These are phyloP conservation scores for Machimus atricapillus DNA, from an alignment of 2,888 invertebrate species.

Conservation along the genomic window DNA sequence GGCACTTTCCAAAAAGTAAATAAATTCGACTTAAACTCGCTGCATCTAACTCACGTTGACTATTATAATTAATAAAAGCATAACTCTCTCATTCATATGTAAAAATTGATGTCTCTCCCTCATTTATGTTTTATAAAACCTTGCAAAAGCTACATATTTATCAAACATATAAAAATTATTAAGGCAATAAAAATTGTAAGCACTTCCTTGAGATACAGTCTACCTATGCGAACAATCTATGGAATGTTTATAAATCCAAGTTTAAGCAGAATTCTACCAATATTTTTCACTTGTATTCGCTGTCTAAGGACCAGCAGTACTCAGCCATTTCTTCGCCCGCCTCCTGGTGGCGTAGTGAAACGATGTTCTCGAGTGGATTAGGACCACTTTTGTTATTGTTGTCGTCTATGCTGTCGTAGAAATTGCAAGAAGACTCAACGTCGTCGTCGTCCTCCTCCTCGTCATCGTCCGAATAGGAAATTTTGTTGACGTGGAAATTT, in stretches of 20 bases:
- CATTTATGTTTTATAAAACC: neutral
- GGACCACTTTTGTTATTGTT: slow-evolving; percentile 20
- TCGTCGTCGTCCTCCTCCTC: slow-evolving; percentile 13
- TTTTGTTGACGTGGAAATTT: slow-evolving; percentile 48
- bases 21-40: neutral
- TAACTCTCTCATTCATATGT: neutral
- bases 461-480: slow-evolving; percentile 43
- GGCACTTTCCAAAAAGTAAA: neutral
- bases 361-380: slow-evolving; percentile 23
- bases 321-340: slow-evolving; percentile 50
- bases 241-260: neutral
- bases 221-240: neutral
- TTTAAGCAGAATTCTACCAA: neutral
- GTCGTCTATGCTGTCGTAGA: slow-evolving; percentile 50
- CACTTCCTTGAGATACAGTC: neutral
- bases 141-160: slow-evolving; percentile 27
- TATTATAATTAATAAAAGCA: neutral
- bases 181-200: slow-evolving; percentile 17
- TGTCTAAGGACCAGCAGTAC: slow-evolving; percentile 49
- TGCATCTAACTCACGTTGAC: neutral
- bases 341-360: slow-evolving; percentile 41
- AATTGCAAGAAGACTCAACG: slow-evolving; percentile 42
- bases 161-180: slow-evolving; percentile 6
- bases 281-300: slow-evolving; percentile 16
- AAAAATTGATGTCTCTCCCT: neutral